Percentiles rank a stretch among this genome's conserved stretches.
Conservation (phyloP, 2,113 vertebrate genomes). For the Engystomops pustulosus region DNA sequence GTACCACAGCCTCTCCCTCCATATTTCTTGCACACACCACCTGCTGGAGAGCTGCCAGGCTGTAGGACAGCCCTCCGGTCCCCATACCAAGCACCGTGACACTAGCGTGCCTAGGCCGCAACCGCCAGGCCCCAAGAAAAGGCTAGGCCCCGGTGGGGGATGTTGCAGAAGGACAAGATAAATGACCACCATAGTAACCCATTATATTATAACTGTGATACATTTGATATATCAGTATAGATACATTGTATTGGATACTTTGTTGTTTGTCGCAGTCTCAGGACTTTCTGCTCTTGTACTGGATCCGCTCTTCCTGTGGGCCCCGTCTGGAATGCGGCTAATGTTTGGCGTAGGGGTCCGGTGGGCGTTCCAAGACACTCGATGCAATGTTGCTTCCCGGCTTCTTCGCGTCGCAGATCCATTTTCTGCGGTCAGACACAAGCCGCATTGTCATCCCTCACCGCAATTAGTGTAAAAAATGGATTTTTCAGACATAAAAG, state of each 20-base stretch:
- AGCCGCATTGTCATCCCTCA: constrained; percentile 27
- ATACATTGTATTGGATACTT: background rate
- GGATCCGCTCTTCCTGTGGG: background rate
- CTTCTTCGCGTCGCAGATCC: background rate
- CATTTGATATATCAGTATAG: no score
- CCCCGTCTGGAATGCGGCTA: constrained; percentile 37
- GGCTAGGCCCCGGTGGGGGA: no score
- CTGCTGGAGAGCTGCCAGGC: no score
- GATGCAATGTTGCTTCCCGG: background rate
- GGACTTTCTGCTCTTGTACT: background rate
- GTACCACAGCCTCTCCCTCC: no score
- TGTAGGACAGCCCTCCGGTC: no score
- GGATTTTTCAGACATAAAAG: constrained; percentile 15
- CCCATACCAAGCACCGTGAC: no score
- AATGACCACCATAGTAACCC: no score
- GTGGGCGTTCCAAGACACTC: constrained; percentile 21
- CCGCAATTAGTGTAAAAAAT: background rate
- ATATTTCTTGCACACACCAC: no score
- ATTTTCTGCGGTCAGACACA: constrained; percentile 16
- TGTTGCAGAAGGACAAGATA: no score
- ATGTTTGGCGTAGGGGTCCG: constrained; percentile 26
- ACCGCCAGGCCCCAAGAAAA: no score
- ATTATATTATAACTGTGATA: no score
- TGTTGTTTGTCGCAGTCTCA: background rate
- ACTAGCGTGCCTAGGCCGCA: no score